phyloP scores from a whole-genome alignment of 2,113 vertebrate genomes.

The Todiramphus chloris region DNA sequence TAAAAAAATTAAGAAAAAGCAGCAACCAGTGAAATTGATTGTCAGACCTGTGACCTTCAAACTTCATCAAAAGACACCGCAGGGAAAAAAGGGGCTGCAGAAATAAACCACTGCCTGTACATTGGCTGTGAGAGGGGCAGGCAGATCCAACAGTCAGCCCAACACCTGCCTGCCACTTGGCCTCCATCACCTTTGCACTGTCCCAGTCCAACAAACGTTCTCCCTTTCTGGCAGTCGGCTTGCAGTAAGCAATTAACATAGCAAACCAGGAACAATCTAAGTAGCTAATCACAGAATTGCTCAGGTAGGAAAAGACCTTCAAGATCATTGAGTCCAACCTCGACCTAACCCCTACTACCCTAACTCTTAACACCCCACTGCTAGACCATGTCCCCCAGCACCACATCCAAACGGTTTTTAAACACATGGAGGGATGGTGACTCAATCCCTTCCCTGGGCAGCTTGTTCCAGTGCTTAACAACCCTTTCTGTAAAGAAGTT shows the following conservation, averaged over 20 bases:
- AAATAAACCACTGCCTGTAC: background rate
- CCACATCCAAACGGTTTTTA: too few species aligned
- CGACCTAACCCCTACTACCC: too few species aligned
- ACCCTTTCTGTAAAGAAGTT: too few species aligned
- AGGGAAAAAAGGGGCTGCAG: background rate
- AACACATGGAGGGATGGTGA: too few species aligned
- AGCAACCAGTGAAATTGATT: constrained; percentile 12
- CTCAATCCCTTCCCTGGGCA: too few species aligned
- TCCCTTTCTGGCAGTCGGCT: background rate
- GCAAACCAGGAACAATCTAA: background rate
- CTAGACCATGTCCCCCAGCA: too few species aligned
- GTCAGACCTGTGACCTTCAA: constrained; percentile 33
- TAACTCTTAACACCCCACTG: too few species aligned
- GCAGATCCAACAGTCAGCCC: background rate
- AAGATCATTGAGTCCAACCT: too few species aligned
- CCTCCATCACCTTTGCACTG: background rate
- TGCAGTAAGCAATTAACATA: background rate
- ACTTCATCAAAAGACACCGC: background rate
- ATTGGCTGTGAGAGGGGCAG: background rate
- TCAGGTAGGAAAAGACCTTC: too few species aligned
- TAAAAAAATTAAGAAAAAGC: constrained; percentile 23
- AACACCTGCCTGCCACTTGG: background rate
- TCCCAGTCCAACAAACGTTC: background rate
- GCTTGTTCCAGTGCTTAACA: too few species aligned
- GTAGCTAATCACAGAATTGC: background rate